phyloP scores from a whole-genome alignment of 1,140 invertebrate genomes.

The Conus ventricosus region DNA sequence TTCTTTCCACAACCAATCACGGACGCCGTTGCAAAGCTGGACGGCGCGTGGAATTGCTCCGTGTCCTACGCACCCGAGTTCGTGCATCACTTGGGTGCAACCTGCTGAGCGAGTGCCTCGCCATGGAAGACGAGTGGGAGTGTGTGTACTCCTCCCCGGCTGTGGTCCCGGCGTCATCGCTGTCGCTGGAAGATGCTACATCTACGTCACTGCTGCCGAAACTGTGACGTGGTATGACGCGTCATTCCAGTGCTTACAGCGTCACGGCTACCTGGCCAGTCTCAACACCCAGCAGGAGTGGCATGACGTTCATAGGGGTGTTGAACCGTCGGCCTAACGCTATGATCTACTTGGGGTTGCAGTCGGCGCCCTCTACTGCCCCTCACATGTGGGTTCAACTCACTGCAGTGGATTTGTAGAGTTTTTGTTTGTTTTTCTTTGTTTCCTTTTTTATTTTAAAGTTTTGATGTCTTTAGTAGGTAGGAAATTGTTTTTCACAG shows the following conservation, averaged over 20 bases:
- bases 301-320: background rate
- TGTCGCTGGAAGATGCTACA: background rate
- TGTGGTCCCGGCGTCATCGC: background rate
- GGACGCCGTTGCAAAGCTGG: background rate
- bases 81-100: conserved; percentile 19
- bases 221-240: conserved; percentile 9
- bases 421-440: too few relatives aligned
- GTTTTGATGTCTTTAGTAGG: too few relatives aligned
- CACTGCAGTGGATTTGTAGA: too few relatives aligned
- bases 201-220: background rate
- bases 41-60: conserved; percentile 16
- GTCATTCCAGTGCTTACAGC: background rate
- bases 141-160: background rate
- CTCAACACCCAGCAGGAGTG: background rate
- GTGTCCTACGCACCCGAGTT: conserved; percentile 8
- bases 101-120: background rate
- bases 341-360: background rate
- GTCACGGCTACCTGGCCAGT: background rate
- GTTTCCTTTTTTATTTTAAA: too few relatives aligned
- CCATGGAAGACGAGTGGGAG: background rate
- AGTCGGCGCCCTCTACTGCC: background rate
- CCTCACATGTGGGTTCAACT: background rate
- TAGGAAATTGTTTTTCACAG: too few relatives aligned
- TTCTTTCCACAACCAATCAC: conserved; percentile 9
- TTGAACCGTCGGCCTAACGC: background rate